Evolutionary conservation across 2,888 invertebrate species (phyloP).

Genomic region (Eudasyphora cyanicolor): DNA sequence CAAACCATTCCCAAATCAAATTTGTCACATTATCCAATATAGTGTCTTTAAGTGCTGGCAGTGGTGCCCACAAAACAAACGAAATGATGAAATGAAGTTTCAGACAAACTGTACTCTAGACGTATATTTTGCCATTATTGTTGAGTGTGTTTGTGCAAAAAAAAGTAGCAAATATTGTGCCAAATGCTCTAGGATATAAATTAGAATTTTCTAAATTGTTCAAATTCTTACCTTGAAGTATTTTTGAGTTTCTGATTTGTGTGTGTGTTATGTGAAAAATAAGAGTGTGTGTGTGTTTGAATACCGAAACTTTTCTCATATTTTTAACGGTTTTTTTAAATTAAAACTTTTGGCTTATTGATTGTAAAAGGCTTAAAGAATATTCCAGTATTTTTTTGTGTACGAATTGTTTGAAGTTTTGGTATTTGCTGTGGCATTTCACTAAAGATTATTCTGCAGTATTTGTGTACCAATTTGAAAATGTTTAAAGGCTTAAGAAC

Average conservation of each 20-base stretch:
- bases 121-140: too few relatives aligned
- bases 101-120: not conserved
- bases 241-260: not conserved
- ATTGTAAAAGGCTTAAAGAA: constrained; percentile 9
- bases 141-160: not conserved
- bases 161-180: not conserved
- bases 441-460: constrained; percentile 51
- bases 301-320: constrained; percentile 50
- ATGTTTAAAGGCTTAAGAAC: constrained; percentile 49
- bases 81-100: not conserved
- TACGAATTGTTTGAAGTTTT: constrained; percentile 3
- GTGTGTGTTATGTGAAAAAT: not conserved
- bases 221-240: not conserved
- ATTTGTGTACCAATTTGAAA: constrained; percentile 56
- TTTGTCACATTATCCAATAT: not conserved
- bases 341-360: constrained; percentile 43
- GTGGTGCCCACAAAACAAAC: not conserved
- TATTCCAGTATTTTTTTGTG: constrained; percentile 3
- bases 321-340: constrained; percentile 36
- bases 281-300: constrained; percentile 12
- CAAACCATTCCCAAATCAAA: not conserved
- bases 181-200: not conserved
- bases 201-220: not conserved
- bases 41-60: not conserved
- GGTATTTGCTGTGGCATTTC: not conserved